Percentiles rank a stretch among this genome's conserved stretches.
These are phyloP conservation scores for Mesopsocus fuscifrons DNA, from an alignment of 2,888 invertebrate genomes.

Conservation along the genomic window DNA sequence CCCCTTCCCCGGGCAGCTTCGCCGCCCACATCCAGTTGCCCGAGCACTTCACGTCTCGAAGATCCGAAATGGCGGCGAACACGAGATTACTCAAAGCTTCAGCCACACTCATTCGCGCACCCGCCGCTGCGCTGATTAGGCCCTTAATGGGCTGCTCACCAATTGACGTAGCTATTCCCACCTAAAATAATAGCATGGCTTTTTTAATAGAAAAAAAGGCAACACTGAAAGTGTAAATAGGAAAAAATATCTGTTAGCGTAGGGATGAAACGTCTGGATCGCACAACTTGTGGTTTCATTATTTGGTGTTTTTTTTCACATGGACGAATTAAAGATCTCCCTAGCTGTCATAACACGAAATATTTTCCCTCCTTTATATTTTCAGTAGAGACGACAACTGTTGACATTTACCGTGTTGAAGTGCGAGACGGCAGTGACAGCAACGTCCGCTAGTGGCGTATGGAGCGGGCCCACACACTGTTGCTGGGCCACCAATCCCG, in stretches of 20 bases:
- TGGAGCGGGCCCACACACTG: constrained; percentile 97
- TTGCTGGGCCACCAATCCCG: constrained; percentile 89
- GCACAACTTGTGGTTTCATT: too few species aligned
- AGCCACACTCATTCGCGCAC: constrained; percentile 85
- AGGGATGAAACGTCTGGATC: too few species aligned
- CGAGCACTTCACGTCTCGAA: constrained; percentile 85
- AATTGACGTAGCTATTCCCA: constrained; percentile 85
- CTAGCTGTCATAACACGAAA: too few species aligned
- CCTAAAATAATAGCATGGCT: constrained; percentile 20
- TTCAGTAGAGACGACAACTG: too few species aligned
- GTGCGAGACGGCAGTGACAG: constrained; percentile 72
- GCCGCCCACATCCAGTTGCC: constrained; percentile 99
- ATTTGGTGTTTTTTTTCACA: too few species aligned
- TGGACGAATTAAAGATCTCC: too few species aligned
- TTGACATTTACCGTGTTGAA: constrained; percentile 44
- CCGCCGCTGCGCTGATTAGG: constrained; percentile 59
- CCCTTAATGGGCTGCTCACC: constrained; percentile 96
- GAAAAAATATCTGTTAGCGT: background rate
- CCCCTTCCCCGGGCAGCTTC: constrained; percentile 83
- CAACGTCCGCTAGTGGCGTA: constrained; percentile 88
- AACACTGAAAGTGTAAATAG: background rate
- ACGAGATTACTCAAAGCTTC: constrained; percentile 89
- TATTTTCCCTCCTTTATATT: too few species aligned
- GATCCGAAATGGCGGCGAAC: constrained; percentile 37
- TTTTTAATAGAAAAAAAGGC: background rate